Conservation (phyloP, 35 echinoderm and acorn worm genomes). For the Acanthaster planci region DNA sequence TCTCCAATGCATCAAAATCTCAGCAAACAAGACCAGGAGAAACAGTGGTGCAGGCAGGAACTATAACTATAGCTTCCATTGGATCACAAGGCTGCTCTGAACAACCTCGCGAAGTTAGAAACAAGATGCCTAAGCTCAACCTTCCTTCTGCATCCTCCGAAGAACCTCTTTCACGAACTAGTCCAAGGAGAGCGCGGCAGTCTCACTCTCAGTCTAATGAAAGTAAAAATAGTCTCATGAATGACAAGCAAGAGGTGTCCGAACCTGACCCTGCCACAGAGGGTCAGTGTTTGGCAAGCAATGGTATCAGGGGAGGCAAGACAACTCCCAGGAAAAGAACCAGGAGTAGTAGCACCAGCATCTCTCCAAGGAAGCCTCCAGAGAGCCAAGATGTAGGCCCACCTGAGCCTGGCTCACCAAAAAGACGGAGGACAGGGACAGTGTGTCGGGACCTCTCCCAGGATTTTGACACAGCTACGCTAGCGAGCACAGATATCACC, state of each 20-base stretch:
- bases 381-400: conserved; percentile 15
- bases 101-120: background rate
- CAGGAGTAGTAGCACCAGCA: background rate
- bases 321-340: conserved; percentile 22
- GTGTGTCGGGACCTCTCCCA: conserved; percentile 42
- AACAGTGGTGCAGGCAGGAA: background rate
- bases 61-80: background rate
- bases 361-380: background rate
- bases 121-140: conserved; percentile 9
- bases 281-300: background rate
- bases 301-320: background rate
- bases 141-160: background rate
- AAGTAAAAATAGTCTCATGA: background rate
- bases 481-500: background rate
- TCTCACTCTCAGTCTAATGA: conserved; percentile 4
- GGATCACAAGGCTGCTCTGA: background rate
- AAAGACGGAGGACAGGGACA: conserved; percentile 32
- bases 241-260: background rate
- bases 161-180: conserved; percentile 31
- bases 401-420: background rate
- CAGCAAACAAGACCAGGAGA: background rate
- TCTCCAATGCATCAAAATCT: background rate
- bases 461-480: conserved; percentile 34
- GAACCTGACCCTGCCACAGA: background rate
- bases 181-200: conserved; percentile 55